Evolutionary conservation across 2,113 vertebrate species (phyloP).

Genomic region (Thomomys bottae): DNA sequence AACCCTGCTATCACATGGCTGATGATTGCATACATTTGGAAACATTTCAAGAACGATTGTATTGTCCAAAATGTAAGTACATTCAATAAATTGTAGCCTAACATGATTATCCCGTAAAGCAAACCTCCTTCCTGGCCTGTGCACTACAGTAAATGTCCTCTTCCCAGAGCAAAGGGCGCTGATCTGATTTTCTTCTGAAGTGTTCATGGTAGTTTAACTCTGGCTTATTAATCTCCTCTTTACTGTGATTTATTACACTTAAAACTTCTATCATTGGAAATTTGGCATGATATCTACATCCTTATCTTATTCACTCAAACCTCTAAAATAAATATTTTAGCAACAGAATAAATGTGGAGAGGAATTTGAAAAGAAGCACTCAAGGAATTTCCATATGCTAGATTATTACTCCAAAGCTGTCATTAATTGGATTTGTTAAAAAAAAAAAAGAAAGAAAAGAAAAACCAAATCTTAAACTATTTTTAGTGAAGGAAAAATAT

Average conservation of each 20-base stretch:
- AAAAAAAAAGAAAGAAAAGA: not conserved
- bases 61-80: conserved; percentile 26
- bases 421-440: conserved; percentile 64
- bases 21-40: conserved; percentile 57
- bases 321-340: conserved; percentile 48
- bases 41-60: conserved; percentile 56
- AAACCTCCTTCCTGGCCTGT: not conserved
- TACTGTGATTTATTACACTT: conserved; percentile 55
- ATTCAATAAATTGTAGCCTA: conserved; percentile 24
- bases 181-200: conserved; percentile 47
- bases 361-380: conserved; percentile 19
- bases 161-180: not conserved
- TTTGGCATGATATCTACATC: conserved; percentile 44
- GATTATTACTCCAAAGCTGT: conserved; percentile 53
- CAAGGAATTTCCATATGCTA: conserved; percentile 53
- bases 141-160: not conserved
- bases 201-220: not conserved
- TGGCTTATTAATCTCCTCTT: conserved; percentile 54
- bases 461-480: conserved; percentile 35
- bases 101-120: conserved; percentile 25
- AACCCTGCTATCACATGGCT: not conserved
- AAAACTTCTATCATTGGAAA: conserved; percentile 44
- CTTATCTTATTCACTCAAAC: conserved; percentile 56
- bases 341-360: conserved; percentile 59
- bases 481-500: conserved; percentile 45